Evolutionary conservation across 2,113 vertebrate species (phyloP).

Genomic region (Willisornis vidua): DNA sequence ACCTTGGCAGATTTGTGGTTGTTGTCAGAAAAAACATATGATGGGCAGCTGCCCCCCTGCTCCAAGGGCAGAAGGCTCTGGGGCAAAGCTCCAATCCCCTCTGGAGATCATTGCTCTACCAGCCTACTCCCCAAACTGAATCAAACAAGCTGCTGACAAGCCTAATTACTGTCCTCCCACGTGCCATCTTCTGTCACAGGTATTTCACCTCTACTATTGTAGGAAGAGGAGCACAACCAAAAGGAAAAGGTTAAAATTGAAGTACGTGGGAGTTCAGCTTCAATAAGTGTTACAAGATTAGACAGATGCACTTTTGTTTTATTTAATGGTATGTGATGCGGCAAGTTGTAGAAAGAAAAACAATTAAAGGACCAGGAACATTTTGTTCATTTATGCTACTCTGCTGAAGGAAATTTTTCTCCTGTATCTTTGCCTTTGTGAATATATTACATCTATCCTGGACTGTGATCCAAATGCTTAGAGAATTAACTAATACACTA

Average conservation of each 20-base stretch:
- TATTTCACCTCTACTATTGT: not conserved
- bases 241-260: not conserved
- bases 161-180: not conserved
- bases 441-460: not conserved
- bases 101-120: not conserved
- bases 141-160: not conserved
- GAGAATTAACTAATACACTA: not conserved
- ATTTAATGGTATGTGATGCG: not conserved
- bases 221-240: not conserved
- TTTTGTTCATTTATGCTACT: constrained; percentile 38
- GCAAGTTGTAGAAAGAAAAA: constrained; percentile 28
- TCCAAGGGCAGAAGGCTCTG: not conserved
- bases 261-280: not conserved
- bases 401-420: constrained; percentile 15
- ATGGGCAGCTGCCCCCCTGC: not conserved
- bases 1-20: not conserved
- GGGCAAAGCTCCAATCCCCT: not conserved
- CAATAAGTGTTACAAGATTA: constrained; percentile 10
- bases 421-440: constrained; percentile 21
- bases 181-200: not conserved
- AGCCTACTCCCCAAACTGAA: not conserved
- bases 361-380: constrained; percentile 47
- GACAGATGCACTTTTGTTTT: constrained; percentile 29
- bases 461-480: not conserved
- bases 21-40: not conserved